Evolutionary conservation across 2,888 invertebrate genomes (phyloP).

Genomic region (Acanthosepion esculentum): DNA sequence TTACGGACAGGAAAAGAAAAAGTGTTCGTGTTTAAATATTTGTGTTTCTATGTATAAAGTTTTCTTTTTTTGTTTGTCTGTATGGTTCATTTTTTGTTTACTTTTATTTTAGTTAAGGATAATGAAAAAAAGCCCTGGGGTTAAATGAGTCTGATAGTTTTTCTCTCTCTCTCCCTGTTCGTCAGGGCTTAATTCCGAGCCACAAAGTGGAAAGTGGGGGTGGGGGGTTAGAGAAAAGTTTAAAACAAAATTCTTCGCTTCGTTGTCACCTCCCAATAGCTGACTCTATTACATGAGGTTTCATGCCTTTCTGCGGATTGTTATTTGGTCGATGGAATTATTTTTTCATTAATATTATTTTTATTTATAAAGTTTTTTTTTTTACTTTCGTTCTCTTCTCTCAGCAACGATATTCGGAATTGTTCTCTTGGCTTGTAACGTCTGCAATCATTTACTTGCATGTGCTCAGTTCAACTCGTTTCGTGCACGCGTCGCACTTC

Average conservation of each 20-base stretch:
- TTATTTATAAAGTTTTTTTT: neutral
- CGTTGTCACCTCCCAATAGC: neutral
- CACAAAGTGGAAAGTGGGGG: neutral
- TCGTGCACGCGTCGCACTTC: constrained; percentile 87
- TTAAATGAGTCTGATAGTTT: too few relatives aligned
- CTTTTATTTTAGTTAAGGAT: neutral
- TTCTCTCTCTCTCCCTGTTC: too few relatives aligned
- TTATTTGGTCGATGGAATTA: neutral
- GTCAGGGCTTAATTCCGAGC: neutral
- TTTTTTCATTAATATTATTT: neutral
- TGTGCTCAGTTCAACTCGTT: constrained; percentile 82
- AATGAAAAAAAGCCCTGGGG: too few relatives aligned
- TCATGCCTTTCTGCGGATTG: neutral
- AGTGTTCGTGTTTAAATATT: neutral
- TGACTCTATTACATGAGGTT: neutral
- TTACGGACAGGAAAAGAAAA: neutral
- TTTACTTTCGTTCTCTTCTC: neutral
- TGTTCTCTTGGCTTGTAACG: neutral
- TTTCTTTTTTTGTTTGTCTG: neutral
- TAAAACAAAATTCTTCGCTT: neutral
- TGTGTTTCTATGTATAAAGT: neutral
- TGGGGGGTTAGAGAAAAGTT: neutral
- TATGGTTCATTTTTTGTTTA: neutral
- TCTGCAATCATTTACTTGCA: constrained; percentile 76
- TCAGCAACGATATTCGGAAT: neutral